A percentile compares a stretch with the other conserved stretches of the same genome.
phyloP scores from a whole-genome alignment of 2,888 invertebrate species.

The Andrena haemorrhoa region DNA sequence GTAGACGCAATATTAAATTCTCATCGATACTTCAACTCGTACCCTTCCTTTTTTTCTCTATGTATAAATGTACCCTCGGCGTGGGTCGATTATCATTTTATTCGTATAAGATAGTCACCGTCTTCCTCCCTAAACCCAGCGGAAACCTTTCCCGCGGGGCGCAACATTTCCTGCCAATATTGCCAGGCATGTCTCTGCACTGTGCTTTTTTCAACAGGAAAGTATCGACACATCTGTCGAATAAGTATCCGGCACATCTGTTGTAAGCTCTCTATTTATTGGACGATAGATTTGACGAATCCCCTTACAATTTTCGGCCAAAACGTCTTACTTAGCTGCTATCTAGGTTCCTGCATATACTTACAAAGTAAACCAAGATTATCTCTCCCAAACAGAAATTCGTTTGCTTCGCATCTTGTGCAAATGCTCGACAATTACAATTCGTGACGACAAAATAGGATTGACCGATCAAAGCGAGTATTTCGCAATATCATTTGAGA shows the following conservation, averaged over 20 bases:
- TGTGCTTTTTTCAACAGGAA: slow-evolving; percentile 63
- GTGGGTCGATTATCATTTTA: slow-evolving; percentile 68
- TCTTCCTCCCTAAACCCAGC: slow-evolving; percentile 42
- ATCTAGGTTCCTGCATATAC: too few relatives aligned
- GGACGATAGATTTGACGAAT: slow-evolving; percentile 44
- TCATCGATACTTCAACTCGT: slow-evolving; percentile 29
- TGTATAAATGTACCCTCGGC: background rate
- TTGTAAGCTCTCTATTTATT: slow-evolving; percentile 70
- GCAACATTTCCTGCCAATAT: slow-evolving; percentile 71
- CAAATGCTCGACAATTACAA: too few relatives aligned
- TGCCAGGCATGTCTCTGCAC: slow-evolving; percentile 71
- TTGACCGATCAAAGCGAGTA: too few relatives aligned
- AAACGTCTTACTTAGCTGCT: slow-evolving; percentile 48
- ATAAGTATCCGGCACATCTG: slow-evolving; percentile 80
- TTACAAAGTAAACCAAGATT: too few relatives aligned
- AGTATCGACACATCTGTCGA: slow-evolving; percentile 82
- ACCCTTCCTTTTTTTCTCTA: background rate
- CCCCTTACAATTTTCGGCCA: slow-evolving; percentile 31
- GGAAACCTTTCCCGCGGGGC: slow-evolving; percentile 48
- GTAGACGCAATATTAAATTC: slow-evolving; percentile 19
- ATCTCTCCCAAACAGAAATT: too few relatives aligned
- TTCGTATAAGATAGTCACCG: slow-evolving; percentile 56
- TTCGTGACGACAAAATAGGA: too few relatives aligned
- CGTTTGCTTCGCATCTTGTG: too few relatives aligned
- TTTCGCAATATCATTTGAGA: too few relatives aligned